phyloP scores from a whole-genome alignment of 2,797 vertebrate genomes.

The Diplodus puntazzo region DNA sequence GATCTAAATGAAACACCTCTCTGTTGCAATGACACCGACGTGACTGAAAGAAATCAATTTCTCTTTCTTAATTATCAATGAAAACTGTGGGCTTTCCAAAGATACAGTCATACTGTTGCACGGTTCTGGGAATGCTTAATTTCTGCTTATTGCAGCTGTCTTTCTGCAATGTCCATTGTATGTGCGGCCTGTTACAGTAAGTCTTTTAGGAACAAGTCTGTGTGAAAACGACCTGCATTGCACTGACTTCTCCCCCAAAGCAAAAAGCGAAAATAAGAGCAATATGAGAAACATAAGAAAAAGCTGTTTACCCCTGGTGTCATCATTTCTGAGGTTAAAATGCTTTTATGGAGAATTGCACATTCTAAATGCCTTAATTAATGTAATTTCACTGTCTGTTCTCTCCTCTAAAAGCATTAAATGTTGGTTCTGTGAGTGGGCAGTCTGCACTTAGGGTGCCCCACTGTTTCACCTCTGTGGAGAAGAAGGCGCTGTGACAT shows the following conservation, averaged over 20 bases:
- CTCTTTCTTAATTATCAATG: background rate
- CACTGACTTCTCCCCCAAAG: background rate
- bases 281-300: constrained; percentile 16
- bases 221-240: background rate
- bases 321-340: constrained; percentile 56
- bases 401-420: constrained; percentile 60
- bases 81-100: background rate
- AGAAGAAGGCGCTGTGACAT: constrained; percentile 86
- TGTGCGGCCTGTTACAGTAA: background rate
- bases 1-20: too few relatives aligned
- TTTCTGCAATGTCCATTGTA: background rate
- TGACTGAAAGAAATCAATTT: too few relatives aligned
- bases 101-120: background rate
- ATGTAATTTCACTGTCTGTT: constrained; percentile 63
- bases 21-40: too few relatives aligned
- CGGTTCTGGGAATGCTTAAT: background rate
- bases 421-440: constrained; percentile 65
- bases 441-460: constrained; percentile 79
- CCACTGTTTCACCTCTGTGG: constrained; percentile 81
- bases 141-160: too few relatives aligned
- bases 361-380: constrained; percentile 68
- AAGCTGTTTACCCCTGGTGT: constrained; percentile 26
- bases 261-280: background rate
- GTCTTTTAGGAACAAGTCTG: background rate
- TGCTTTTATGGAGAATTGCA: constrained; percentile 60